Evolutionary conservation across 2,113 vertebrate genomes (phyloP), one percentile per base, ranked within the genome.

Genomic region (Chloroceryle aenea): DNA sequence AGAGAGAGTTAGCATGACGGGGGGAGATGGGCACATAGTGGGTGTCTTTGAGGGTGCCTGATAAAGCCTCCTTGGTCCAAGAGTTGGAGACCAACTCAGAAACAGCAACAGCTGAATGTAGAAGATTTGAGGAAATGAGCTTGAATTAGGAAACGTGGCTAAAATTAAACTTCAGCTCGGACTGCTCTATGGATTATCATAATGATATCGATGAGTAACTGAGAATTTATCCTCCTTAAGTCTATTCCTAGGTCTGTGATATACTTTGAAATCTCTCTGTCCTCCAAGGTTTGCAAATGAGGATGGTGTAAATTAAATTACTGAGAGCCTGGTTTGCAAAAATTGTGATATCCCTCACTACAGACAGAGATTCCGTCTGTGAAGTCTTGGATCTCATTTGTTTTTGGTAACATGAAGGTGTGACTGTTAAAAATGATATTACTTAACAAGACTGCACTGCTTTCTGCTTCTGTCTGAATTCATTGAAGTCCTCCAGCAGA

Each of bases 391-490:
- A 38, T 90, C 62, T 58, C 58, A 7, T 79, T 93, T 88, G 42
- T 88, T 9, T 67, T 88, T 86, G 58, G 59, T 69, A 76, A 50
- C 67, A 5, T 42, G 58, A 36, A 36, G 73, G 61, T 80, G 62
- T 73, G 79, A 73, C 82, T 72, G 53, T 67, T 86, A 58, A 83
- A 72, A 95, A 50, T 40, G 1, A 1, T 38, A n/a, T 88, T 75
- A 30, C 67, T 95, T 66, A 67, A 68, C 83, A 84, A 52, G 61
- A 81, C 55, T 71, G 22, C 55, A 43, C 83, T 7, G 13, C 52
- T 87, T 86, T 93, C 62, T 87, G 82, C 73, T 88, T 77, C 56
- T 55, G 50, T 74, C 76, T 74, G 95, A 90, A 75, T 95, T 75
- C 62, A 36, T 45, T 74, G 61, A 87, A 81, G 45, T 89, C 43